Evolutionary conservation across 2,113 vertebrate species (phyloP), one percentile per base, ranked within the genome.

Genomic region (Coracopsis vasa): DNA sequence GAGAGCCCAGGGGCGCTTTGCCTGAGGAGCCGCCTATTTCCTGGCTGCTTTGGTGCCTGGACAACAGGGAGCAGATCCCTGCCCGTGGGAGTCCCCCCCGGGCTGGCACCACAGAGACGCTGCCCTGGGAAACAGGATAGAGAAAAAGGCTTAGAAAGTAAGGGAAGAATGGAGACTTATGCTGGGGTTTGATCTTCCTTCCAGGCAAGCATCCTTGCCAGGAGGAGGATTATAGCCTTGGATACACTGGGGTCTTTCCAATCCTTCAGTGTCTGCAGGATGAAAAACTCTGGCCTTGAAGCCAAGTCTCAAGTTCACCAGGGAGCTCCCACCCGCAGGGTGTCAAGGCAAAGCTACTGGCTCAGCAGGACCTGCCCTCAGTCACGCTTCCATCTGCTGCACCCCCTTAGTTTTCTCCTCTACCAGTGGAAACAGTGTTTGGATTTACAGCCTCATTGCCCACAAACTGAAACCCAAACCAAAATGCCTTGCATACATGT

Each of bases 91-190:
- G 9, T 2, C 8, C 29, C 24, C 9, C 23, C 33, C 4, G 20
- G 51, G n/a, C 47, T 79, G 89, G 39, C 27, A 62, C 45, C 14
- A 8, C 65, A 58, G n/a, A 60, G 23, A 25, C 0, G 4, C 28
- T 72, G 65, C 60, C 80, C 77, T 95, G 96, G 91, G 93, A 95
- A 92, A 94, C 6, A 17, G 64, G n/a, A 58, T 33, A 58, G 37
- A 80, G 24, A 80, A 92, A 88, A 74, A 10, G 13, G 6, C 84
- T 95, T 47, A 84, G 83, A 67, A 94, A 90, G 42, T 23, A 84
- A 89, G 27, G 13, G 16, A 66, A 94, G 86, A 95, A 91, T 71
- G 24, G 72, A 47, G 77, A 50, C 9, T 92, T 94, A 60, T 84
- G 39, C 35, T 84, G 35, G 42, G n/a, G 20, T 92, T 91, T 96